Evolutionary conservation across 2,113 vertebrate genomes (phyloP), one percentile per base, ranked within the genome.

Genomic region (Periophthalmodon schlosseri): DNA sequence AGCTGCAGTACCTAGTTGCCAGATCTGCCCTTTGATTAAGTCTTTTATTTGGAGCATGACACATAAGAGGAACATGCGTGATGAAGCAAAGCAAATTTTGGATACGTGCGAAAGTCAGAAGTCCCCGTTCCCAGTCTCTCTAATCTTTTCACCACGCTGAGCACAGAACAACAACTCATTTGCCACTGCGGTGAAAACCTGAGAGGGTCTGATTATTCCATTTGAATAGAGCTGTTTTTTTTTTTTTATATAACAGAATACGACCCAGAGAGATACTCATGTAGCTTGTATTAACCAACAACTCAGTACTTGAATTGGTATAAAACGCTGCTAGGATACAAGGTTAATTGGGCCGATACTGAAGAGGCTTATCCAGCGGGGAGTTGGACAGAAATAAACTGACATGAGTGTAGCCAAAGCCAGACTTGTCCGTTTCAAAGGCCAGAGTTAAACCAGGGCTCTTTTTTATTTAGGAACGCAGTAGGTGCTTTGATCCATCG

Each of bases 381-480:
- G 68, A 81, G 69, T 69, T 68, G 68, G 77, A 78, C 74, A 75
- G 61, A 58, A 78, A 76, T 61, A 65, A 68, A 79, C 75, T 76
- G 76, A 70, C 8, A 54, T 78, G 67, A 84, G 70, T 74, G n/a
- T 54, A 73, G 70, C 23, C 74, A 69, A 67, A 50, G 74, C 64
- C 60, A 73, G 77, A 49, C 69, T 76, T 79, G 70, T 73, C 11
- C 60, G 73, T 86, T 83, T 82, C 65, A 83, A 83, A 77, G 78
- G 76, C 72, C 77, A 79, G 77, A 84, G 72, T 82, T 76, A 84
- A 70, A 84, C 84, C 87, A 44, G 70, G 66, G 65, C 50, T 49
- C 70, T 60, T 83, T 87, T 87, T 85, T 80, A 77, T 81, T 79
- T 79, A 70, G 76, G 73, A 79, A 18, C 74, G 67, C 67, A 75